Evolutionary conservation across 2,797 vertebrate genomes (phyloP), one percentile per base, ranked within the genome.

Genomic region (Anas bahamensis): DNA sequence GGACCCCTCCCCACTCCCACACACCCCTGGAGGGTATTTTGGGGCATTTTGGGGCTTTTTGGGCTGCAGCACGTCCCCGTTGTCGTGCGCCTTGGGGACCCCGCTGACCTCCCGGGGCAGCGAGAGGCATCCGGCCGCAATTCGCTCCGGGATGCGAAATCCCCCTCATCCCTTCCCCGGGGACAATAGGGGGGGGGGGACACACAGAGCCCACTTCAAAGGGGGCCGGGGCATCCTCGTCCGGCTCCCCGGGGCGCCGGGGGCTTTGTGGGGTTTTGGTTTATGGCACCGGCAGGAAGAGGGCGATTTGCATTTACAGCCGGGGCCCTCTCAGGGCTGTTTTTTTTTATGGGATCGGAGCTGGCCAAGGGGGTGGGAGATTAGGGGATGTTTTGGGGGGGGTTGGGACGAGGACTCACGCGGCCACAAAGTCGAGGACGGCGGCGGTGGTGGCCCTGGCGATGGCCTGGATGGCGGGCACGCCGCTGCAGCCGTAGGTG

Each of bases 401-500:
- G 17, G 24, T 11, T 13, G 60, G 16, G 31, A 24, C 17, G 10
- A 31, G 6, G 80, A 77, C 98, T 96, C 97, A 99, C 98, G 97
- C 96, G 56, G 98, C 96, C 98, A 98, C 97, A 24, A 99, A 99
- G 75, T 95, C 37, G 79, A 98, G 89, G 8, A 96, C 97, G 10
- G 97, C 56, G 7, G 13, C 73, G 15, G 98, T 98, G 56, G 98
- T 98, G 93, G 97, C 97, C 86, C 97, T 94, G 44, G 98, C 98
- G 0, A 98, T 93, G 3, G 92, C 94, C 88, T 98, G 98, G 90
- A 98, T 95, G 80, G 98, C 97, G 10, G 96, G 66, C 68, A 95
- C 94, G 33, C 98, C 98, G 16, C 71, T 94, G 86, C 98, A 98
- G 95, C 76, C 48, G 29, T 99, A 99, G 52, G 98, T 98, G 97